These are phyloP conservation scores for Oscheius sp. DNA, from an alignment of 2,888 invertebrate species.

Conservation along the genomic window DNA sequence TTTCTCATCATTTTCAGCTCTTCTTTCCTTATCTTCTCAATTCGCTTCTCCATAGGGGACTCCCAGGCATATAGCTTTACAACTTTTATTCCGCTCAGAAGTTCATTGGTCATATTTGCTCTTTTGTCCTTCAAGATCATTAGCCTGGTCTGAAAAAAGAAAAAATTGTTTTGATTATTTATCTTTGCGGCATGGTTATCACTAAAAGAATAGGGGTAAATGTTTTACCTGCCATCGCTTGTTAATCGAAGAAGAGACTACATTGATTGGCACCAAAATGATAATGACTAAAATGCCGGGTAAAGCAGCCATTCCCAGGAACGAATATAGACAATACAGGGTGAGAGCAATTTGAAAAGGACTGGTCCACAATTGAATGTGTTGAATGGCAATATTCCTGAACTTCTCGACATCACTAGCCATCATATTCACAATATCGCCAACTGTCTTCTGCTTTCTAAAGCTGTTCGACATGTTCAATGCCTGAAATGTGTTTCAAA, in stretches of 20 bases:
- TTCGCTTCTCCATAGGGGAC: constrained; percentile 79
- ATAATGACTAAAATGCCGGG: constrained; percentile 94
- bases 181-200: too few species aligned
- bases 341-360: constrained; percentile 73
- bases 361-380: constrained; percentile 73
- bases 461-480: constrained; percentile 75
- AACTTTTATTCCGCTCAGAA: constrained; percentile 88
- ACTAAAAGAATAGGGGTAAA: constrained; percentile 35
- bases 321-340: constrained; percentile 74
- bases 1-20: constrained; percentile 85
- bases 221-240: constrained; percentile 57
- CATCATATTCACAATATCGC: constrained; percentile 78
- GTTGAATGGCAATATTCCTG: constrained; percentile 72
- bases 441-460: constrained; percentile 75
- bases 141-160: constrained; percentile 78
- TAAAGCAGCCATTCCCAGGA: constrained; percentile 83
- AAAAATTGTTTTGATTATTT: too few species aligned
- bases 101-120: constrained; percentile 92
- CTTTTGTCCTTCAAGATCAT: constrained; percentile 93
- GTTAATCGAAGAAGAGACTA: constrained; percentile 58
- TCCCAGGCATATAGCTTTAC: constrained; percentile 78
- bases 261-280: constrained; percentile 81
- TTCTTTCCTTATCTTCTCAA: constrained; percentile 84
- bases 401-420: constrained; percentile 76
- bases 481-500: constrained; percentile 71